These are phyloP conservation scores for Drosophila suboccidentalis DNA, from an alignment of 2,888 invertebrate species.

Conservation along the genomic window DNA sequence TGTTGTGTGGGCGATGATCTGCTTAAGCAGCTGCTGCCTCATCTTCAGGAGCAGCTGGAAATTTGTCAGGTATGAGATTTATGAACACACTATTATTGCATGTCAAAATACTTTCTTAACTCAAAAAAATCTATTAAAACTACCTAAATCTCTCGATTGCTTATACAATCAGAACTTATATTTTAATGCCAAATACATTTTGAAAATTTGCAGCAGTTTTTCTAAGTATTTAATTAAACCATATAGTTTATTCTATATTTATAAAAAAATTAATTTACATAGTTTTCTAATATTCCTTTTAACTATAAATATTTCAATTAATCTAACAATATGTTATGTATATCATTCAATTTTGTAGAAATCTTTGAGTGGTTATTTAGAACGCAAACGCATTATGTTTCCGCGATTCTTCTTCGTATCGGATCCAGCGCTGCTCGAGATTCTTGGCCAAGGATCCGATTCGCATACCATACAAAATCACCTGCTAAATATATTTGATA, in stretches of 20 bases:
- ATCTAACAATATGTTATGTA: too few species aligned
- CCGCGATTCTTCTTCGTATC: slow-evolving; percentile 98
- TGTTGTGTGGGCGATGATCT: slow-evolving; percentile 99
- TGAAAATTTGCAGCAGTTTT: neutral
- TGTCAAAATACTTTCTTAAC: neutral
- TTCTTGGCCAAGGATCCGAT: slow-evolving; percentile 96
- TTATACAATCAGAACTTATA: neutral
- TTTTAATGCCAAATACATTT: neutral
- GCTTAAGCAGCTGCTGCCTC: slow-evolving; percentile 95
- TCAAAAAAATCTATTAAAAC: neutral
- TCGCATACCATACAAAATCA: slow-evolving; percentile 98
- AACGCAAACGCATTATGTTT: slow-evolving; percentile 96
- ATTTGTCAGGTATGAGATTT: slow-evolving; percentile 90
- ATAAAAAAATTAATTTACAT: neutral
- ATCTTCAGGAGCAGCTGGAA: slow-evolving; percentile 97
- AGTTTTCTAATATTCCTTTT: neutral
- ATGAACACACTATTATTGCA: neutral
- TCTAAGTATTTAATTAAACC: neutral
- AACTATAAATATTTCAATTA: neutral
- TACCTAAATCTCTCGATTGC: too few species aligned
- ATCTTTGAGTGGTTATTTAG: slow-evolving; percentile 96
- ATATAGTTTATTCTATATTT: neutral
- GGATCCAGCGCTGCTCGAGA: slow-evolving; percentile 95
- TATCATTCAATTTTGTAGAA: slow-evolving; percentile 86
- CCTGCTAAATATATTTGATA: slow-evolving; percentile 97